phyloP scores from a whole-genome alignment of 2,113 vertebrate genomes.

The Saguinus midas region DNA sequence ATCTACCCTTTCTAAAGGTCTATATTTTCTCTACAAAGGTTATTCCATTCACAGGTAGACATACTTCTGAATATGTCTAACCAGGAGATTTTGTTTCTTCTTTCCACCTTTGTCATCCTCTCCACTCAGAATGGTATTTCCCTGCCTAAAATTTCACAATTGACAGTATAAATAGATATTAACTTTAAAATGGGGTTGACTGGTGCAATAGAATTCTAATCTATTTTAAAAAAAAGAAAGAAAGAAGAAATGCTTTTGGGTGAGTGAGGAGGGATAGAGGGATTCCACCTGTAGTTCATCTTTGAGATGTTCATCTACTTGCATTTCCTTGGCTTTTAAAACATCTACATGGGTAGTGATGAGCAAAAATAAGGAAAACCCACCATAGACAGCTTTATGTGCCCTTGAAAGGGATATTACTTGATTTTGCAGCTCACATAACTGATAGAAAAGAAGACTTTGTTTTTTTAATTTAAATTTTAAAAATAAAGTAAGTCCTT shows the following conservation, averaged over 20 bases:
- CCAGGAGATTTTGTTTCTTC: conserved; percentile 49
- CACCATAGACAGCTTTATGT: not conserved
- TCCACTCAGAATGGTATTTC: not conserved
- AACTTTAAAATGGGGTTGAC: conserved; percentile 35
- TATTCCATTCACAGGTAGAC: conserved; percentile 58
- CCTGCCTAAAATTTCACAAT: not conserved
- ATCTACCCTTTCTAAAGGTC: conserved; percentile 12
- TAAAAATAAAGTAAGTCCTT: conserved; percentile 52
- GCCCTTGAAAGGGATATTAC: conserved; percentile 30
- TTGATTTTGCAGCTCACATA: conserved; percentile 49
- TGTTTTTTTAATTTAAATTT: conserved; percentile 53
- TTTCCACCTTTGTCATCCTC: conserved; percentile 49
- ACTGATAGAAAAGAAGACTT: conserved; percentile 9
- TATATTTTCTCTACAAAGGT: conserved; percentile 69
- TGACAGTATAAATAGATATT: conserved; percentile 39
- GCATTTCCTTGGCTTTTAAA: not conserved
- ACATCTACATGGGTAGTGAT: not conserved
- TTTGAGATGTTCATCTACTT: not conserved
- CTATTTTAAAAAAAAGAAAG: not conserved
- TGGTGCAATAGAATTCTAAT: conserved; percentile 16
- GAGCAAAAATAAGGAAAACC: not conserved
- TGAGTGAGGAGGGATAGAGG: fast-evolving
- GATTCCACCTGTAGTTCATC: not conserved
- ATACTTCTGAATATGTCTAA: conserved; percentile 57
- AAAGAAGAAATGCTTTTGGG: not conserved